Evolutionary conservation across 2,113 vertebrate genomes (phyloP).

Genomic region (Eupsittula cactorum): DNA sequence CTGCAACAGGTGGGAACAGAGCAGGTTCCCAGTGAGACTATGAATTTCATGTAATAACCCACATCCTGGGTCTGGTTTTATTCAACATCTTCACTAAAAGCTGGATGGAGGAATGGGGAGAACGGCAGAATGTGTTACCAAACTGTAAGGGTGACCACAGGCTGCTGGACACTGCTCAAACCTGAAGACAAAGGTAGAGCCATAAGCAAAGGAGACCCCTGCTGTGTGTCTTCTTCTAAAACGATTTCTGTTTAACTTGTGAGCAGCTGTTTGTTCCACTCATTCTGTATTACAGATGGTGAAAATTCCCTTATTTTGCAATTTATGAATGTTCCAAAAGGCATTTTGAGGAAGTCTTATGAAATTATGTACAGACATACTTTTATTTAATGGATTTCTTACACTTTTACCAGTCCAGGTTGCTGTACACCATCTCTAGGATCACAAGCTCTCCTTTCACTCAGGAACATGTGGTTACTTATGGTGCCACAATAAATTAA

Average conservation of each 20-base stretch:
- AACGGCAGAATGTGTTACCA: not conserved
- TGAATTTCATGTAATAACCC: not conserved
- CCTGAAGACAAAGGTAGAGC: not conserved
- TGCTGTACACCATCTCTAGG: not conserved
- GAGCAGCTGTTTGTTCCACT: not conserved
- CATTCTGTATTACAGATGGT: not conserved
- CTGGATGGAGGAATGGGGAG: not conserved
- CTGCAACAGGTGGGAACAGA: not conserved
- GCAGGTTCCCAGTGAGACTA: fast-evolving
- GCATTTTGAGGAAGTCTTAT: not conserved
- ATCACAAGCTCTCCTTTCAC: not conserved
- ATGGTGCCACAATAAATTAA: constrained; percentile 48
- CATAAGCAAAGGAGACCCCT: not conserved
- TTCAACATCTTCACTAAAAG: not conserved
- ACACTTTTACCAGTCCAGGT: not conserved
- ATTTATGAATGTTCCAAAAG: not conserved
- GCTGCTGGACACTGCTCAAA: not conserved
- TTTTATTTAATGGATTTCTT: not conserved
- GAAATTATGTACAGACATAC: not conserved
- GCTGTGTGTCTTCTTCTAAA: not conserved
- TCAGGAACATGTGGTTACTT: not conserved
- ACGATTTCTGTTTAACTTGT: not conserved
- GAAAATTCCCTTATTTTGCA: constrained; percentile 25
- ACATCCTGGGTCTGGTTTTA: not conserved
- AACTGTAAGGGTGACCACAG: not conserved